Evolutionary conservation across 2,797 vertebrate genomes (phyloP), one percentile per base, ranked within the genome.

Genomic region (Eleutherodactylus coqui): DNA sequence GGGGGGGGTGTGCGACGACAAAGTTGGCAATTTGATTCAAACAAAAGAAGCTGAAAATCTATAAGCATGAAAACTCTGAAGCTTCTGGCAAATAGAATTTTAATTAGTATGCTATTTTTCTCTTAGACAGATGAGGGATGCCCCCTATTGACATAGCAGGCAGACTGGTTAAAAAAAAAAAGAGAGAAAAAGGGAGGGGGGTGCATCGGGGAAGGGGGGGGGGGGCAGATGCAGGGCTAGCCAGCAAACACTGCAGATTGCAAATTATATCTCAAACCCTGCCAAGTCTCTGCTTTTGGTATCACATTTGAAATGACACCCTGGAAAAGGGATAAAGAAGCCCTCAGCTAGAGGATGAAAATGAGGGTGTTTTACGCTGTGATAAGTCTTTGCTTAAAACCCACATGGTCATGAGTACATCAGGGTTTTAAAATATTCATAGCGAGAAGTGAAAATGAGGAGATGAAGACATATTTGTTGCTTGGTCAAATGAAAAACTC

Each of bases 111-210:
- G 96, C 96, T 96, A 97, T 97, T 97, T 96, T 97, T 96, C 96
- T 97, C 96, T 95, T 95, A 95, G 96, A 97, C 97, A 98, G 97
- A 98, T 98, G 97, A 98, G 97, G 94, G 95, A 97, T 99, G 97
- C 96, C 97, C 97, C 97, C 97, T 98, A 96, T 98, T 98, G 97
- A 98, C 97, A 97, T 95, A 96, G 95, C 95, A 96, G 95, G 94
- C 95, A 96, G 95, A 94, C 95, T 96, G 93, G 95, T 95, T 92
- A 91, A 90, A 92, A 90, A 91, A 58, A 70, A 38, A 51, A 24
- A 49, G 92, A 93, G 89, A 88, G n/a, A 88, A 86, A 49, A 79
- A 70, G 75, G 51, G 73, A 55, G 7, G 72, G 82, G 91, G 67
- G 36, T 41, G 36, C 36, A 90, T 67, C 34, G 2, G 69, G 83